Conservation (phyloP, 2,113 vertebrate genomes). For the Calonectris borealis region DNA sequence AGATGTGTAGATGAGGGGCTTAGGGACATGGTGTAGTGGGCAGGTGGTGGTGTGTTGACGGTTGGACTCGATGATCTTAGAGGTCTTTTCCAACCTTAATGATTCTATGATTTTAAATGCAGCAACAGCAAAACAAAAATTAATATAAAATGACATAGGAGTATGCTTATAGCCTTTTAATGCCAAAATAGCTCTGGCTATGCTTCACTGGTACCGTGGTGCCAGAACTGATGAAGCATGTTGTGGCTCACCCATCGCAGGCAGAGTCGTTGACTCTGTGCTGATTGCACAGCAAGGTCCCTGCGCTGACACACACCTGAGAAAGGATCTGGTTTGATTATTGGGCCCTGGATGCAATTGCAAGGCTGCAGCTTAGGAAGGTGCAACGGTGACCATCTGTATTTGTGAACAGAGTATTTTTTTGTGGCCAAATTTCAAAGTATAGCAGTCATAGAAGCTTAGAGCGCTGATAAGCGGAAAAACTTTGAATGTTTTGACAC, state of each 20-base stretch:
- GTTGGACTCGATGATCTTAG: no score
- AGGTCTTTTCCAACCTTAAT: no score
- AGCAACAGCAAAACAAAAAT: neutral
- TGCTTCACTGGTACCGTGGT: neutral
- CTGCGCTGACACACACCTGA: fast-evolving
- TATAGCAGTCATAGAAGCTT: neutral
- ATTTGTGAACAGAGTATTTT: neutral
- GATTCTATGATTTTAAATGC: neutral
- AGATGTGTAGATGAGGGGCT: no score
- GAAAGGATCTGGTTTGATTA: neutral
- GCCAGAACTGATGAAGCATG: neutral
- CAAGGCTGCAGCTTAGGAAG: neutral
- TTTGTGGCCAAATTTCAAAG: neutral
- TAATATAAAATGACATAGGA: neutral
- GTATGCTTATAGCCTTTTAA: neutral
- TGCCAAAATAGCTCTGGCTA: neutral
- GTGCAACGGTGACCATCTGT: neutral
- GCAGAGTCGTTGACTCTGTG: neutral
- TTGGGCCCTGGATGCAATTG: neutral
- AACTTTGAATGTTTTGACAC: neutral
- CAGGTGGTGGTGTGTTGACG: no score
- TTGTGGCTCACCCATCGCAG: neutral
- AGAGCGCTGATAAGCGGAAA: neutral
- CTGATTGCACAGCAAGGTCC: neutral
- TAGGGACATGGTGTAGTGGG: no score